Evolutionary conservation across 2,888 invertebrate species (phyloP).

Genomic region (Amphipyra tragopoginis): DNA sequence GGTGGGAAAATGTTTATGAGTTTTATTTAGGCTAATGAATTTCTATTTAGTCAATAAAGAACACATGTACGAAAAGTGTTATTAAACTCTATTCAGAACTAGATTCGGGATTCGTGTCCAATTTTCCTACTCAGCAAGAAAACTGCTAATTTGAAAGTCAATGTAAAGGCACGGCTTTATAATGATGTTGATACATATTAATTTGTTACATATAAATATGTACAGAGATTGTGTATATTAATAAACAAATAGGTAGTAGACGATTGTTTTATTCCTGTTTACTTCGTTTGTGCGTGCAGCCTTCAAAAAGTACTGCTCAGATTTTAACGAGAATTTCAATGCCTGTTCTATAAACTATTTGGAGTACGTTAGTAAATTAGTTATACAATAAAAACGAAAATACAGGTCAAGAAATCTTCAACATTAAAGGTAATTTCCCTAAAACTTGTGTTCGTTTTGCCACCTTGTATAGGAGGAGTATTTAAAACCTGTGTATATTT

Average conservation of each 20-base stretch:
- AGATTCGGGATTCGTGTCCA: neutral
- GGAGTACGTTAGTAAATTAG: conserved; percentile 6
- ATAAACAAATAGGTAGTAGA: conserved; percentile 28
- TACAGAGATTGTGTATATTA: conserved; percentile 23
- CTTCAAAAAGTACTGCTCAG: conserved; percentile 24
- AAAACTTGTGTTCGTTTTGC: too few species aligned
- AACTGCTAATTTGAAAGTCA: conserved; percentile 1
- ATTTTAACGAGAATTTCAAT: conserved; percentile 25
- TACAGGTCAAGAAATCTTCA: too few species aligned
- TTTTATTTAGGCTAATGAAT: conserved; percentile 8
- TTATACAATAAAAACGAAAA: too few species aligned
- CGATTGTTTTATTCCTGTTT: conserved; percentile 43
- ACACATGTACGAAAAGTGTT: too few species aligned
- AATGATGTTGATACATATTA: conserved; percentile 24
- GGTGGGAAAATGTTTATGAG: conserved; percentile 28
- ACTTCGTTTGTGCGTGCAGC: conserved; percentile 13
- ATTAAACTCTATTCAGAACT: neutral
- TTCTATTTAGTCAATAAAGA: neutral
- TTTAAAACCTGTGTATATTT: too few species aligned
- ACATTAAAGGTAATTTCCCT: too few species aligned
- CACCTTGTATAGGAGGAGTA: too few species aligned
- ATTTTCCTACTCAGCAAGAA: neutral
- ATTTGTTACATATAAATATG: conserved; percentile 18
- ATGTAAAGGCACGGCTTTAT: conserved; percentile 1
- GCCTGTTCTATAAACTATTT: conserved; percentile 20